Percentiles rank a stretch among this genome's conserved stretches.
These are phyloP conservation scores for Ophiothrix spiculata DNA, from an alignment of 35 echinoderm and acorn worm species.

Conservation along the genomic window DNA sequence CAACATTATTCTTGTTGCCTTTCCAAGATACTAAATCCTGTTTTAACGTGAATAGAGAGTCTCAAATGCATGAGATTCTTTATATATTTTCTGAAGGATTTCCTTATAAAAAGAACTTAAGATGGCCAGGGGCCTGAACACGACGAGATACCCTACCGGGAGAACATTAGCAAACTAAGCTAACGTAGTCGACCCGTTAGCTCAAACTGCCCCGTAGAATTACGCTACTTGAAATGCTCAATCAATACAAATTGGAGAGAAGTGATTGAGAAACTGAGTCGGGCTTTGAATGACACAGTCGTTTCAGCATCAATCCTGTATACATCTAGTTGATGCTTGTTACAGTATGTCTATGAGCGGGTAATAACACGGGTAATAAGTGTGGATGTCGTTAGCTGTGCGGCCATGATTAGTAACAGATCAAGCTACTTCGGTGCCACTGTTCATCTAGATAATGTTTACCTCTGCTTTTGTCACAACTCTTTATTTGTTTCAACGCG, in stretches of 20 bases:
- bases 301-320: not conserved
- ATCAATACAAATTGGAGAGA: not conserved
- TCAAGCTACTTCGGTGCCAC: conserved; percentile 1
- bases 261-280: not conserved
- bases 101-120: no score
- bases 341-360: not conserved
- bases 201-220: not conserved
- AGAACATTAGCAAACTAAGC: not conserved
- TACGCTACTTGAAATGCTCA: not conserved
- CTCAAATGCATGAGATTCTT: no score
- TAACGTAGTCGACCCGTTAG: not conserved
- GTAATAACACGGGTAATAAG: not conserved
- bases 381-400: not conserved
- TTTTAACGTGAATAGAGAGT: no score
- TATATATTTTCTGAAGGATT: no score
- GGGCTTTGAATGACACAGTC: conserved; percentile 1
- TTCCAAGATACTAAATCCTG: no score
- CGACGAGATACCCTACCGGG: not conserved
- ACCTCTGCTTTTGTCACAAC: not conserved
- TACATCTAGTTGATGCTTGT: not conserved
- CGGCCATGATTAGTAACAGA: not conserved
- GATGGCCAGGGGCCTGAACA: no score
- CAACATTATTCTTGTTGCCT: no score
- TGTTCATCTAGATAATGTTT: not conserved
- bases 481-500: not conserved